Evolutionary conservation across 2,113 vertebrate species (phyloP).

Genomic region (Rallus limicola): DNA sequence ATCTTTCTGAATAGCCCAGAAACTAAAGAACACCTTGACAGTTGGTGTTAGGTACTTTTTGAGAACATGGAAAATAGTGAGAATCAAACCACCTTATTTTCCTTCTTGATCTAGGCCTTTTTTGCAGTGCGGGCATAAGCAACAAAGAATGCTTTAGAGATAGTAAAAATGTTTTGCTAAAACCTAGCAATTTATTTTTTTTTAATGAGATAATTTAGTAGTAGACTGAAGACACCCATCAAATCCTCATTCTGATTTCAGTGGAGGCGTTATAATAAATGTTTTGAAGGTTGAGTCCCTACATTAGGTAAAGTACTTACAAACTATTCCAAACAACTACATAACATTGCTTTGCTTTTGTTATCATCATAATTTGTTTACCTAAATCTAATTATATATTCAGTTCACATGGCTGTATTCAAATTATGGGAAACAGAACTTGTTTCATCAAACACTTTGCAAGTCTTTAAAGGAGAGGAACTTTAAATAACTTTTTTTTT

Average conservation of each 20-base stretch:
- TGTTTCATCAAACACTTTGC: not conserved
- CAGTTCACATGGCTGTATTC: not conserved
- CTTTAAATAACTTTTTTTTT: not conserved
- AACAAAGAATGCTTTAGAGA: not conserved
- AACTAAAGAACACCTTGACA: not conserved
- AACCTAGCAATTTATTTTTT: not conserved
- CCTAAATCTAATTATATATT: not conserved
- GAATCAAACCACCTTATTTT: not conserved
- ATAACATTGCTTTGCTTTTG: not conserved
- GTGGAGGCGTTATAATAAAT: not conserved
- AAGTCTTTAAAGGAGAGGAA: not conserved
- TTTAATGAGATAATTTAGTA: not conserved
- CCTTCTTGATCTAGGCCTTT: not conserved
- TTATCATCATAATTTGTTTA: not conserved
- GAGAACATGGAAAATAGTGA: not conserved
- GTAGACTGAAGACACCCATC: not conserved
- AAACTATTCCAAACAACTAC: not conserved
- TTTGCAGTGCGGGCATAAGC: not conserved
- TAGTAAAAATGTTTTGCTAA: not conserved
- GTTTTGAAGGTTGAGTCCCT: not conserved
- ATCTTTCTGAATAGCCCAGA: not conserved
- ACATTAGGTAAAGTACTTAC: not conserved
- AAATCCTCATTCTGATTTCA: not conserved
- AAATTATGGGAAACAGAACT: not conserved
- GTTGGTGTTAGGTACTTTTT: not conserved